Evolutionary conservation across 2,113 vertebrate genomes (phyloP).

Genomic region (Oxygymnocypris stewartii): DNA sequence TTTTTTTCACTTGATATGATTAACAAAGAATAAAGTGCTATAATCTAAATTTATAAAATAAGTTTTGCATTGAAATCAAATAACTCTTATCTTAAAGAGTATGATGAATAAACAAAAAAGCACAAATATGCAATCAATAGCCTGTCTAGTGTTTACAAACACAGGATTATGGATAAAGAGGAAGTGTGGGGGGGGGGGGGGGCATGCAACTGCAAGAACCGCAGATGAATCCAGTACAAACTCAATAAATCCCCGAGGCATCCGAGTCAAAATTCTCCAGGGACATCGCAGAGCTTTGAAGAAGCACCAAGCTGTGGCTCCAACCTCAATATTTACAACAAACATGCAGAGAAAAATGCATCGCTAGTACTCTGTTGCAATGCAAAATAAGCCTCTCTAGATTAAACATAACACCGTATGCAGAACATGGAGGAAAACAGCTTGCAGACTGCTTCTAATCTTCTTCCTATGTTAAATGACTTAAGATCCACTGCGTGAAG

Average conservation of each 20-base stretch:
- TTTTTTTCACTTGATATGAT: too few species aligned
- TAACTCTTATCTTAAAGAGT: not conserved
- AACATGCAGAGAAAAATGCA: not conserved
- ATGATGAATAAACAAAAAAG: not conserved
- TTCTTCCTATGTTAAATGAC: not conserved
- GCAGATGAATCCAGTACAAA: conserved; percentile 8
- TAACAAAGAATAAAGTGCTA: too few species aligned
- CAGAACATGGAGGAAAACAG: conserved; percentile 8
- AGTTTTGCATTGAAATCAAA: not conserved
- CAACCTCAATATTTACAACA: conserved; percentile 13
- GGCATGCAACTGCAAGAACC: not conserved
- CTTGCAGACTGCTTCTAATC: conserved; percentile 17
- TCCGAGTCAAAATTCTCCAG: conserved; percentile 5
- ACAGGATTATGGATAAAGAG: not conserved
- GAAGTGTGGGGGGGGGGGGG: not conserved
- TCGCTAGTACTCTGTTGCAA: not conserved
- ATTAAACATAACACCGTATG: not conserved
- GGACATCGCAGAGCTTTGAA: not conserved
- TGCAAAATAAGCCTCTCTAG: not conserved
- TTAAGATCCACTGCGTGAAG: conserved; percentile 22
- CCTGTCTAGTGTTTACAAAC: not conserved
- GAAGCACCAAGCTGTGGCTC: not conserved
- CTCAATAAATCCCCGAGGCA: conserved; percentile 35
- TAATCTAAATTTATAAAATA: too few species aligned
- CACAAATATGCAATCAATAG: not conserved